phyloP scores from a whole-genome alignment of 2,113 vertebrate genomes.

The Salminus brasiliensis region DNA sequence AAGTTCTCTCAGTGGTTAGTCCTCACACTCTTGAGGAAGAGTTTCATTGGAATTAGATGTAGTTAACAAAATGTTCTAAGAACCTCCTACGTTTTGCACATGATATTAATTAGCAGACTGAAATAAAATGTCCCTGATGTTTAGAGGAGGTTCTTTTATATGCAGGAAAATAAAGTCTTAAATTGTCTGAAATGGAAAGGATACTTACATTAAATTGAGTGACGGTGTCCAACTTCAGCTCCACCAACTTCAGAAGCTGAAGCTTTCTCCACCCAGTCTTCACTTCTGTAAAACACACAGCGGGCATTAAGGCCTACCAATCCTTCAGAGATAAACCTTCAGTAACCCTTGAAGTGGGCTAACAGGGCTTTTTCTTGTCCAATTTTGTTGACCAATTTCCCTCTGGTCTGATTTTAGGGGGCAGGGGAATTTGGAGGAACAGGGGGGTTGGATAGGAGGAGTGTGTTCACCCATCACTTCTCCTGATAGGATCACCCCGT shows the following conservation, averaged over 20 bases:
- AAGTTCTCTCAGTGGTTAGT: no score
- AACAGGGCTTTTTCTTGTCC: not conserved
- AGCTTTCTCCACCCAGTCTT: not conserved
- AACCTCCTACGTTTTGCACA: no score
- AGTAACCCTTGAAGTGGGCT: not conserved
- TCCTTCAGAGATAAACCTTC: not conserved
- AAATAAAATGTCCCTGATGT: no score
- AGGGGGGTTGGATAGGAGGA: slow-evolving; percentile 15
- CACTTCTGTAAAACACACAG: not conserved
- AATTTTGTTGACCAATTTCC: not conserved
- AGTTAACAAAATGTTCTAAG: no score
- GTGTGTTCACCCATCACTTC: not conserved
- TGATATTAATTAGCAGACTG: no score
- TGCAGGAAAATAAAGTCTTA: no score
- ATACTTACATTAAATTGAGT: not conserved
- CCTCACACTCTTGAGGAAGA: no score
- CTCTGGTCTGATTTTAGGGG: not conserved
- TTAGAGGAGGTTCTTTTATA: no score
- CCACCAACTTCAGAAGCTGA: not conserved
- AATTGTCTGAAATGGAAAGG: not conserved
- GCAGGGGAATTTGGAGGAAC: not conserved
- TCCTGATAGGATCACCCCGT: slow-evolving; percentile 30
- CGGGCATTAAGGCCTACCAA: not conserved
- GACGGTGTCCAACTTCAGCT: not conserved
- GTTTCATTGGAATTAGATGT: no score